These are phyloP conservation scores for Coleophora flavipennella DNA, from an alignment of 2,888 invertebrate genomes.

Conservation along the genomic window DNA sequence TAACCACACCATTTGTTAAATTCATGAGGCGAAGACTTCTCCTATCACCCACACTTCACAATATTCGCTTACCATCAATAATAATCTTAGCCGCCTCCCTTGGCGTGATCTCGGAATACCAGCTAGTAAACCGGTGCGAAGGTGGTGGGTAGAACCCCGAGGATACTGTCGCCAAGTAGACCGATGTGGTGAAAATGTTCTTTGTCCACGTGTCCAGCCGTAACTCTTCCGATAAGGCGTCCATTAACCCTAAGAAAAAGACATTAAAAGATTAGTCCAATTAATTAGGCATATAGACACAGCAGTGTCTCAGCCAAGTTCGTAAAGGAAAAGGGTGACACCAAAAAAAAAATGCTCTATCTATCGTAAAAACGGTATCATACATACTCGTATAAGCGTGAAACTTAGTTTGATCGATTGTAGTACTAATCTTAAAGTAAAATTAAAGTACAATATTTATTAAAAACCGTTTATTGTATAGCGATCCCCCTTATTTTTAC, in stretches of 20 bases:
- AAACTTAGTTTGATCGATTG: too few species aligned
- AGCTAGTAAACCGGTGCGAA: conserved; percentile 49
- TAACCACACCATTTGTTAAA: not conserved
- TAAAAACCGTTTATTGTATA: too few species aligned
- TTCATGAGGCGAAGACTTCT: not conserved
- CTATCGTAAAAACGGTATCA: too few species aligned
- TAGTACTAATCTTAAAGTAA: too few species aligned
- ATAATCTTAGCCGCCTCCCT: conserved; percentile 55
- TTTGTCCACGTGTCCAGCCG: conserved; percentile 56
- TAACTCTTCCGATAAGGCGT: conserved; percentile 54
- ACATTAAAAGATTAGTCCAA: too few species aligned
- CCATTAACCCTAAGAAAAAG: conserved; percentile 52
- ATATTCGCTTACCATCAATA: conserved; percentile 42
- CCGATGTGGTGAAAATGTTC: conserved; percentile 54
- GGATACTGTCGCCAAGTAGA: conserved; percentile 50
- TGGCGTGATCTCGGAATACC: conserved; percentile 46
- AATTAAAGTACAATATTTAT: too few species aligned
- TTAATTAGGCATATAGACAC: too few species aligned
- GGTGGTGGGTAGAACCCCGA: conserved; percentile 54
- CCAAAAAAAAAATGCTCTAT: too few species aligned
- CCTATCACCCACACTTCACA: not conserved
- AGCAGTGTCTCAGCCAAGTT: too few species aligned
- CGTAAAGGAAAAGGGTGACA: too few species aligned
- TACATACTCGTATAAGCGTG: too few species aligned
- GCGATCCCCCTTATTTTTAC: too few species aligned